Percentiles rank a stretch among this genome's conserved stretches.
Conservation (phyloP, 2,113 vertebrate species). For the Rhinoderma darwinii region DNA sequence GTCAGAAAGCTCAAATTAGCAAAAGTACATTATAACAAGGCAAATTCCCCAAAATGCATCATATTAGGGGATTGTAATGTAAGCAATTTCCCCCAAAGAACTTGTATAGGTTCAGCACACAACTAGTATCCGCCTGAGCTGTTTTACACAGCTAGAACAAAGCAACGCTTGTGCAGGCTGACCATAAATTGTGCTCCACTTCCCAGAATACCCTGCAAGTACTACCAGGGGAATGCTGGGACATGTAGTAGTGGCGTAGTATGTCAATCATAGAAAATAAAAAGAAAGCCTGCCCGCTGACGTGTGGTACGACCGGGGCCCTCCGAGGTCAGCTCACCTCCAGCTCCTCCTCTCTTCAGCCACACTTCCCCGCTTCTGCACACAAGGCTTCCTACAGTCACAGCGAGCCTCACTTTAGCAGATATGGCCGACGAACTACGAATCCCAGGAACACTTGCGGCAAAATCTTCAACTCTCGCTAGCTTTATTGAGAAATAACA, state of each 20-base stretch:
- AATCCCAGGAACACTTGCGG: background rate
- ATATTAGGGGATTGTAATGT: background rate
- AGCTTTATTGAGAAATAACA: slow-evolving; percentile 23
- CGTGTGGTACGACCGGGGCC: background rate
- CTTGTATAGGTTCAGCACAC: too few relatives aligned
- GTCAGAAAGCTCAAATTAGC: background rate
- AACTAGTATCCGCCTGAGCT: too few relatives aligned
- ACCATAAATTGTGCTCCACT: background rate
- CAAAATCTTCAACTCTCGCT: background rate
- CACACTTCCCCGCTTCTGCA: background rate
- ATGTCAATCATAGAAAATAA: too few relatives aligned
- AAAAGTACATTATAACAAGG: background rate
- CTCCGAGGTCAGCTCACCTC: background rate
- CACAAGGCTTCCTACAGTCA: background rate
- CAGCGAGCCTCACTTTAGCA: background rate
- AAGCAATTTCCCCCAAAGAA: background rate
- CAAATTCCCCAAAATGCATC: too few relatives aligned
- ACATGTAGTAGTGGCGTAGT: slow-evolving; percentile 30
- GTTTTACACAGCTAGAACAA: too few relatives aligned
- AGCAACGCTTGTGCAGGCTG: too few relatives aligned
- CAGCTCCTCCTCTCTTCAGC: background rate
- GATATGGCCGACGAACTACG: slow-evolving; percentile 30
- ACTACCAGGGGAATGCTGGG: background rate
- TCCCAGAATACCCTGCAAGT: background rate
- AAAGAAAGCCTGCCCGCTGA: background rate